Evolutionary conservation across 2,113 vertebrate genomes (phyloP), one percentile per base, ranked within the genome.

Genomic region (Neolamprologus caudopunctatus): DNA sequence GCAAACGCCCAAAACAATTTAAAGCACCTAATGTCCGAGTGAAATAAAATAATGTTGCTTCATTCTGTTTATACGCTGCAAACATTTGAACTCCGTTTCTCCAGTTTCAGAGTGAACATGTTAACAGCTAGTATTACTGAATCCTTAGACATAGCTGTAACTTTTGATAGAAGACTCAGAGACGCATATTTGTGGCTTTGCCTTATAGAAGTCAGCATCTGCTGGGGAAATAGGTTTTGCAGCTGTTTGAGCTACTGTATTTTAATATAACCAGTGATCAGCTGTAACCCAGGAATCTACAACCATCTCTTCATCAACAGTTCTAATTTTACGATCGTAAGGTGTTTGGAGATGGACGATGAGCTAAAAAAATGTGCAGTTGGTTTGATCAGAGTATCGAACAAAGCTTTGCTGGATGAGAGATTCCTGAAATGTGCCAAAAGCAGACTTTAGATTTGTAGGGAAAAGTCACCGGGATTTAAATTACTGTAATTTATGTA

Each of bases 31-130:
- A 6, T 33, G 19, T 33, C 3, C 3, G 0, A 33, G 57, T 33
- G 57, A 61, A 63, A 63, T 19, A 11, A 63, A 63, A 63, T 11
- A 63, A 63, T 19, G 58, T 33, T 63, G 58, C 28, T 33, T 61
- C 57, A 19, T 0, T 61, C 28, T 10, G 8, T 61, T 61, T 33
- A 1, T 31, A 61, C 3, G 2, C 57, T 0, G 57, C 57, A 33
- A 63, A 10, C 58, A 33, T 63, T 63, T 33, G 58, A 63, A 63
- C 16, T 33, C 8, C 0, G 0, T 61, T 33, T 33, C 58, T 63
- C 28, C 58, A 19, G 16, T 63, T 63, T 33, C 58, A 63, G 58
- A 4, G 58, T 63, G 58, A 63, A 19, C 28, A 2, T 63, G 16
- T 33, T 11, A 63, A 63, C 5, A 63, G 28, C 58, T 63, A 61